Conservation (phyloP, 2,888 invertebrate genomes). For the Scaptomyza flava region DNA sequence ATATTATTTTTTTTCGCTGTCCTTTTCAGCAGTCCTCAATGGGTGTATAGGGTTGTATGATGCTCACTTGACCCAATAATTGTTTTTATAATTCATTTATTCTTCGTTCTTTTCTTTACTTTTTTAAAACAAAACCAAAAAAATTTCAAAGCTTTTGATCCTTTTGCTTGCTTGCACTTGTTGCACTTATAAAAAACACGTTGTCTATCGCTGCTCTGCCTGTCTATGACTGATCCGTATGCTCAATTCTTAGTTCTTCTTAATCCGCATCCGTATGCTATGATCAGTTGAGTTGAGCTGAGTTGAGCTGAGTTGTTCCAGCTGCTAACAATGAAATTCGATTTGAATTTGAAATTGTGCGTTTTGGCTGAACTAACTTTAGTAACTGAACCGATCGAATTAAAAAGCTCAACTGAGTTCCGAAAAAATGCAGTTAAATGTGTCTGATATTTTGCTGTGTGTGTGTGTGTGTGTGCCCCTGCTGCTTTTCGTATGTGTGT, state of each 20-base stretch:
- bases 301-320: slow-evolving; percentile 5
- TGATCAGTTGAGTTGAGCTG: slow-evolving; percentile 2
- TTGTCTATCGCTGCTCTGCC: slow-evolving; percentile 11
- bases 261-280: slow-evolving; percentile 11
- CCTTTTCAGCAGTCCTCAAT: slow-evolving; percentile 25
- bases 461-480: slow-evolving; percentile 36
- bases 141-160: slow-evolving; percentile 29
- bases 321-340: slow-evolving; percentile 27
- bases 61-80: slow-evolving; percentile 12
- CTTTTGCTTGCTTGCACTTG: slow-evolving; percentile 48
- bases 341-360: slow-evolving; percentile 68
- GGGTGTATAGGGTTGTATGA: slow-evolving; percentile 1
- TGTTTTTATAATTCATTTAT: slow-evolving; percentile 6
- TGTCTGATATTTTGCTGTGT: slow-evolving; percentile 36
- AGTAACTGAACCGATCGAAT: slow-evolving; percentile 84
- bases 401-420: slow-evolving; percentile 85
- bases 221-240: slow-evolving; percentile 34
- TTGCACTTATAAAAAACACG: slow-evolving; percentile 18
- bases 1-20: slow-evolving; percentile 16
- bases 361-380: slow-evolving; percentile 81
- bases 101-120: neutral
- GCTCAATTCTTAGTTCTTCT: neutral
- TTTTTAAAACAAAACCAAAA: slow-evolving; percentile 19
- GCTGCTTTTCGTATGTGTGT: slow-evolving; percentile 32
- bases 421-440: slow-evolving; percentile 83